These are phyloP conservation scores for Ochropleura plecta DNA, from an alignment of 2,888 invertebrate species.

Conservation along the genomic window DNA sequence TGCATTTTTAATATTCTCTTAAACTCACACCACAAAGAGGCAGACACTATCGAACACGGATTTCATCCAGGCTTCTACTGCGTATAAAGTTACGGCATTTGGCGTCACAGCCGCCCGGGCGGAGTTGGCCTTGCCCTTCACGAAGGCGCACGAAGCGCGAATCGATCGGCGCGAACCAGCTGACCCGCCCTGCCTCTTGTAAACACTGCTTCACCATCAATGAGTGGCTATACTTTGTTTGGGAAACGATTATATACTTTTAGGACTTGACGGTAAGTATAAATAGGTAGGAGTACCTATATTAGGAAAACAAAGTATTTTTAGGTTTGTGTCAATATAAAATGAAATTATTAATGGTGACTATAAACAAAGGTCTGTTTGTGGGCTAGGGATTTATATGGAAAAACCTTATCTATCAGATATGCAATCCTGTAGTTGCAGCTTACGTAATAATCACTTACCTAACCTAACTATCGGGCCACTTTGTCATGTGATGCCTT, in stretches of 20 bases:
- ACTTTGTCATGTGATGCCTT: slow-evolving; percentile 25
- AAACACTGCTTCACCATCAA: slow-evolving; percentile 66
- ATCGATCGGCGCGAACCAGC: slow-evolving; percentile 86
- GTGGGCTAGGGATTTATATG: slow-evolving; percentile 10
- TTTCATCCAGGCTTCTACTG: slow-evolving; percentile 53
- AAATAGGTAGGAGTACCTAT: slow-evolving; percentile 19
- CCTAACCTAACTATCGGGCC: slow-evolving; percentile 38
- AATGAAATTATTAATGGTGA: neutral
- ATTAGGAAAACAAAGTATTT: neutral
- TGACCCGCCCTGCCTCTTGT: slow-evolving; percentile 60
- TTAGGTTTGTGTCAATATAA: neutral
- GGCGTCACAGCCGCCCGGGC: slow-evolving; percentile 64
- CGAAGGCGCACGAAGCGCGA: slow-evolving; percentile 61
- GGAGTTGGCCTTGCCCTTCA: slow-evolving; percentile 85
- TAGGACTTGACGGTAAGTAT: slow-evolving; percentile 20
- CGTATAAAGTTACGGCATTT: slow-evolving; percentile 69
- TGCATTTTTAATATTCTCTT: neutral
- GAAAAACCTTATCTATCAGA: slow-evolving; percentile 35
- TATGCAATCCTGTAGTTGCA: slow-evolving; percentile 2
- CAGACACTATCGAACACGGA: slow-evolving; percentile 30
- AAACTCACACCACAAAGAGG: slow-evolving; percentile 4
- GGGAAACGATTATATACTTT: slow-evolving; percentile 47
- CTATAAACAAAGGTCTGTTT: slow-evolving; percentile 17
- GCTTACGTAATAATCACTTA: slow-evolving; percentile 28
- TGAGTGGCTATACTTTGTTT: slow-evolving; percentile 62